Base-by-base conservation (phyloP, 2,888 invertebrate genomes). In the Branchellion lobata region DNA sequence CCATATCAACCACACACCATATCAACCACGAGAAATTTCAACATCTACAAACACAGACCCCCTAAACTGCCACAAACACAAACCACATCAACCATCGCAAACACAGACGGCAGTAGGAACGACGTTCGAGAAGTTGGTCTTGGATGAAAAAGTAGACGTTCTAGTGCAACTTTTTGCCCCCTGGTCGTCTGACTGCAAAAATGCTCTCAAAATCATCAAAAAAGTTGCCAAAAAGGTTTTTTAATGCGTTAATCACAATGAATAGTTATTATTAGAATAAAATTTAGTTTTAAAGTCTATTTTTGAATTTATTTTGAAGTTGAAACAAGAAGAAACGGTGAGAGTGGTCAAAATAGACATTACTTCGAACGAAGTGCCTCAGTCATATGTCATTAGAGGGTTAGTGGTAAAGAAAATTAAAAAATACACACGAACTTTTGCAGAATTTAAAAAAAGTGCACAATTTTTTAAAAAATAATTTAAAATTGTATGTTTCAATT, bases 91-190 rank as follows among this genome's bases (percentile, higher is more conserved):
- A n/a, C n/a, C n/a, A n/a, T n/a, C n/a, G n/a, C n/a, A 5, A 24
- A 5, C 24, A 14, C 61, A 78, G 72, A 69, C 68, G 27, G 77
- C 76, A 2, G 80, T 80, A 11, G 71, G 77, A 14, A 77, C 33
- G 40, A 80, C 76, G n/a, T 80, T 80, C n/a, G 40, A 72, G 21
- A n/a, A 71, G 29, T 34, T 80, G n/a, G 80, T 80, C 11, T n/a
- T 68, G n/a, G 77, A 77, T 53, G n/a, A 34, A 24, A 71, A 33
- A 3, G 75, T 68, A 40, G 80, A 80, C 29, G 80, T 80, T 18
- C 47, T 80, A 33, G 75, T 80, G 27, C 69, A 68, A 27, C 51
- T 80, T 21, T 65, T 68, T 11, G 29, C 77, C 11, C 77, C 80
- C 34, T 76, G 77, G 77, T 80, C 75, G 29, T 40, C 74, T n/a